Conservation (phyloP, 2,888 invertebrate genomes). For the Pegoplata infirma region DNA sequence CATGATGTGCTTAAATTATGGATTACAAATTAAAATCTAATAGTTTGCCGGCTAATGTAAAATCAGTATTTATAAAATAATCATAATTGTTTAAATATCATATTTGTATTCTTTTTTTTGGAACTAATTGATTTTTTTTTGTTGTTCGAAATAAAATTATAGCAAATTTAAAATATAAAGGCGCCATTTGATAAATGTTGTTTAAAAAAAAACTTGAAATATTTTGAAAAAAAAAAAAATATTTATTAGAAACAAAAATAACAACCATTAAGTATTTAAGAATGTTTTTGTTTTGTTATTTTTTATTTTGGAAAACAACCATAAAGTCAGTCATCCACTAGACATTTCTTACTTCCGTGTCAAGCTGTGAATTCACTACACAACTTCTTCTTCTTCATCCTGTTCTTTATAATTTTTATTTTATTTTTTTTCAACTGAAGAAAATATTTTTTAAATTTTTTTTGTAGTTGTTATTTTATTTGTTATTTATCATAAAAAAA, state of each 20-base stretch:
- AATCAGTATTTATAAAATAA: conserved; percentile 2
- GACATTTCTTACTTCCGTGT: conserved; percentile 51
- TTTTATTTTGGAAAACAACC: background rate
- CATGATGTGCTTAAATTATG: too few relatives aligned
- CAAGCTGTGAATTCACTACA: conserved; percentile 23
- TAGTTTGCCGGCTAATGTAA: too few relatives aligned
- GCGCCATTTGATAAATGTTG: conserved; percentile 1
- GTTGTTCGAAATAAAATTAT: background rate
- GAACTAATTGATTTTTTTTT: background rate
- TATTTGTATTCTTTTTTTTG: conserved; percentile 1
- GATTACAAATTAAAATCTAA: too few relatives aligned
- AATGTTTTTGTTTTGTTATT: background rate
- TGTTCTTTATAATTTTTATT: background rate
- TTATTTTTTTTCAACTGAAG: background rate
- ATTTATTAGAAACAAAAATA: conserved; percentile 1
- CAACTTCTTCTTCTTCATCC: background rate
- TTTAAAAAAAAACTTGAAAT: background rate
- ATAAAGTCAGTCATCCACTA: conserved; percentile 12
- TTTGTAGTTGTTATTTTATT: background rate
- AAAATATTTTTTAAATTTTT: background rate
- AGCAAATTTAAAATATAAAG: background rate
- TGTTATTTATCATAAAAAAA: background rate
- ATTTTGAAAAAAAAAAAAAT: too few relatives aligned
- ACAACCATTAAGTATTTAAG: conserved; percentile 10
- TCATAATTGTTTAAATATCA: conserved; percentile 13